phyloP scores from a whole-genome alignment of 2,888 invertebrate genomes.

The Cephus pulcher region DNA sequence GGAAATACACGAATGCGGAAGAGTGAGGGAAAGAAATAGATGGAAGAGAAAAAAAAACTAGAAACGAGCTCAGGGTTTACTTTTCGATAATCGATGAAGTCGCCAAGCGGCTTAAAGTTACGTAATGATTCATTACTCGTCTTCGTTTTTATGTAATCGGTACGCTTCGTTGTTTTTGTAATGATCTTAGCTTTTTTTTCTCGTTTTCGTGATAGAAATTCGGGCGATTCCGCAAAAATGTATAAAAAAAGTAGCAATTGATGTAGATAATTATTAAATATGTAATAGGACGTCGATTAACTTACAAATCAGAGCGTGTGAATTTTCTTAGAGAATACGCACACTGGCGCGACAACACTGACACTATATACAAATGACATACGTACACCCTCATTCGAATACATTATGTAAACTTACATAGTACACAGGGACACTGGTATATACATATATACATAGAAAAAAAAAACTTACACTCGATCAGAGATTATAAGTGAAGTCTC shows the following conservation, averaged over 20 bases:
- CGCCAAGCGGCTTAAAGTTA: not conserved
- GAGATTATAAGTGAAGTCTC: conserved; percentile 1
- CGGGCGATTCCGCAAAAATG: conserved; percentile 9
- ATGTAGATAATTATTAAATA: conserved; percentile 55
- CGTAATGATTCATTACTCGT: not conserved
- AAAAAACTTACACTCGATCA: conserved; percentile 10
- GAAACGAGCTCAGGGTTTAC: not conserved
- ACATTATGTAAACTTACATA: not conserved
- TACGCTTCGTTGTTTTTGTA: not conserved
- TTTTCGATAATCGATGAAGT: not conserved
- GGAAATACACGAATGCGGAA: not conserved
- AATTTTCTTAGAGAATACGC: conserved; percentile 36
- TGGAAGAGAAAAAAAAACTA: not conserved
- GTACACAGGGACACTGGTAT: not conserved
- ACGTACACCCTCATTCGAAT: conserved; percentile 9
- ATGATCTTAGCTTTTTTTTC: not conserved
- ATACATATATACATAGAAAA: not conserved
- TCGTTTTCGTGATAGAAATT: not conserved
- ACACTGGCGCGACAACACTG: conserved; percentile 12
- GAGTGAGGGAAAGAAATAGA: not conserved
- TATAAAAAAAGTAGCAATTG: conserved; percentile 47
- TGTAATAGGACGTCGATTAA: conserved; percentile 40
- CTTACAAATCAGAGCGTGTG: conserved; percentile 37
- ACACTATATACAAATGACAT: conserved; percentile 2
- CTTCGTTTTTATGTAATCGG: not conserved